Evolutionary conservation across 2,113 vertebrate genomes (phyloP).

Genomic region (Chlorodrepanis virens): DNA sequence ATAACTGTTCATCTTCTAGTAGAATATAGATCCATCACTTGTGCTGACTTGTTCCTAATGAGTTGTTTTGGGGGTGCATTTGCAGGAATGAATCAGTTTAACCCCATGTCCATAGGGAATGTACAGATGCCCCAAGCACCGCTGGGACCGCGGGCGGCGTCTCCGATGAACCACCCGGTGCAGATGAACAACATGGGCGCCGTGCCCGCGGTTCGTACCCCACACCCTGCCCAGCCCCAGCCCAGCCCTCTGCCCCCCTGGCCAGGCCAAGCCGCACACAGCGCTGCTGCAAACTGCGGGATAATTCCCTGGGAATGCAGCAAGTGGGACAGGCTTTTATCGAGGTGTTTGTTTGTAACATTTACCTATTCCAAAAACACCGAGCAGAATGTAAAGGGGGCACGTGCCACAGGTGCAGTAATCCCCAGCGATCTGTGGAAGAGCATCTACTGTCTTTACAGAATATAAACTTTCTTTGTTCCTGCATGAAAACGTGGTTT

Average conservation of each 20-base stretch:
- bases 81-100: conserved; percentile 93
- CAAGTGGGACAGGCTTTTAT: background rate
- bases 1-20: background rate
- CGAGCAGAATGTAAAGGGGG: background rate
- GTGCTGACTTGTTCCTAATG: conserved; percentile 57
- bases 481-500: background rate
- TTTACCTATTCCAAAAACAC: background rate
- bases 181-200: conserved; percentile 91
- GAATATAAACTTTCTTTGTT: background rate
- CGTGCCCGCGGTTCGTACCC: conserved; percentile 82
- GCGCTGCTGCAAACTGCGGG: background rate
- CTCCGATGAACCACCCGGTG: conserved; percentile 91
- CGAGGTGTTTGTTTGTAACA: background rate
- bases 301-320: background rate
- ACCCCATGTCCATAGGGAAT: conserved; percentile 90
- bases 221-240: background rate
- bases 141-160: conserved; percentile 86
- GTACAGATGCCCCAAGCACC: conserved; percentile 89
- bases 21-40: background rate
- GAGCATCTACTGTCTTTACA: background rate
- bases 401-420: background rate
- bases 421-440: background rate
- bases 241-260: background rate
- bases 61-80: conserved; percentile 67
- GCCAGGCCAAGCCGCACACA: background rate